A percentile compares a stretch with the other conserved stretches of the same genome.
These are phyloP conservation scores for Crocodylus rhombifer DNA, from an alignment of 2,797 vertebrate species.

Conservation along the genomic window DNA sequence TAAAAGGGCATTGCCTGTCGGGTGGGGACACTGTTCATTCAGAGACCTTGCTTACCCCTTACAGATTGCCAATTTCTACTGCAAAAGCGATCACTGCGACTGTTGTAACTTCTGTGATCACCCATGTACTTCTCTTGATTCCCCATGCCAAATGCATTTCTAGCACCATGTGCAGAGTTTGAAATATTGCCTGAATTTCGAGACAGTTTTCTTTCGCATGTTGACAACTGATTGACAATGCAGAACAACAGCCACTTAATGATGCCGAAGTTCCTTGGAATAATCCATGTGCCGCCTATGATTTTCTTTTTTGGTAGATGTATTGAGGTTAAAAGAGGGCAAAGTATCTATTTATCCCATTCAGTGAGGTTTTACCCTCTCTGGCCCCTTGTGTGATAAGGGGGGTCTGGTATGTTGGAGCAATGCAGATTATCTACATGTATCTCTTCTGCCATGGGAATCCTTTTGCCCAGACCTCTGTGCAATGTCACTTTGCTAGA, in stretches of 20 bases:
- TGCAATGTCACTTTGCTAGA: background rate
- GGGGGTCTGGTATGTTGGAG: background rate
- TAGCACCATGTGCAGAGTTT: background rate
- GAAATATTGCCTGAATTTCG: background rate
- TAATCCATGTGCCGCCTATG: background rate
- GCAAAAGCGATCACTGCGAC: background rate
- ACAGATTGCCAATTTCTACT: background rate
- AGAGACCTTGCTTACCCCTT: rapidly evolving
- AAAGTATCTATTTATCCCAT: background rate
- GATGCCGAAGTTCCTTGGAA: background rate
- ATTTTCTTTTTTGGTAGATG: background rate
- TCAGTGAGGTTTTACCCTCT: background rate
- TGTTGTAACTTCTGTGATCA: background rate
- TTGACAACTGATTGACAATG: background rate
- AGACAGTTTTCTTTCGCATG: background rate
- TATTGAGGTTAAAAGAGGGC: background rate
- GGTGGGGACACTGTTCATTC: background rate
- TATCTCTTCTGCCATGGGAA: background rate
- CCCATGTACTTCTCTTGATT: background rate
- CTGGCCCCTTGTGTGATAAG: background rate
- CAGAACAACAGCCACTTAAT: background rate
- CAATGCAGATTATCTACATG: background rate
- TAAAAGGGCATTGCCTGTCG: background rate
- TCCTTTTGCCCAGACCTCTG: background rate
- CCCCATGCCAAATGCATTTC: background rate